phyloP scores from a whole-genome alignment of 1,140 invertebrate species.

The Latrodectus geometricus region DNA sequence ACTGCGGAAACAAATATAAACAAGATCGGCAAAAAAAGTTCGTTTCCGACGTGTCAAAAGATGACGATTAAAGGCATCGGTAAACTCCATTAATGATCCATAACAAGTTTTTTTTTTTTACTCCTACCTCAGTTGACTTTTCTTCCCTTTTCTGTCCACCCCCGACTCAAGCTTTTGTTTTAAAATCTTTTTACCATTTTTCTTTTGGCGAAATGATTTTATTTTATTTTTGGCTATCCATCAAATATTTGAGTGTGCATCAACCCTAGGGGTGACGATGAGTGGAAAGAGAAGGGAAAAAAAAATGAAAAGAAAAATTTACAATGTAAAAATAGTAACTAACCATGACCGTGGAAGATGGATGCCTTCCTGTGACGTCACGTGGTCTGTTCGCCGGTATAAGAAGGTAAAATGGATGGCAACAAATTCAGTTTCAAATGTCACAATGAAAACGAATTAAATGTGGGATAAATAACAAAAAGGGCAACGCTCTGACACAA shows the following conservation, averaged over 20 bases:
- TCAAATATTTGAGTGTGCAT: conserved; percentile 61
- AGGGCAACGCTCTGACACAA: too few species aligned
- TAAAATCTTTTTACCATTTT: conserved; percentile 4
- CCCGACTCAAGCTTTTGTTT: background rate
- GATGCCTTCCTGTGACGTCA: conserved; percentile 62
- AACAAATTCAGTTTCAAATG: too few species aligned
- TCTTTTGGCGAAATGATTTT: conserved; percentile 9
- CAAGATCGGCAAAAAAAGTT: background rate
- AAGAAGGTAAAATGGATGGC: too few species aligned
- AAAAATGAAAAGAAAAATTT: conserved; percentile 34
- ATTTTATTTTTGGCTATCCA: conserved; percentile 62
- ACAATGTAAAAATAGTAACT: conserved; percentile 61
- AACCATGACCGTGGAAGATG: conserved; percentile 60
- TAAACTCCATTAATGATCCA: conserved; percentile 60
- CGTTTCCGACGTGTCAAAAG: conserved; percentile 21
- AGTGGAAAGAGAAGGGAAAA: conserved; percentile 19
- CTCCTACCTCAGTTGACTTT: too few species aligned
- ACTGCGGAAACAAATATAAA: conserved; percentile 7
- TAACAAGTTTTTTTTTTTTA: conserved; percentile 41
- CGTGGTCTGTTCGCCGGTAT: background rate
- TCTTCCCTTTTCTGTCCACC: background rate
- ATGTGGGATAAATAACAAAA: too few species aligned
- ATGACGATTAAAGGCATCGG: conserved; percentile 50
- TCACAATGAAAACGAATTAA: too few species aligned
- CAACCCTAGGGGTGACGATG: conserved; percentile 58